A percentile compares a stretch with the other conserved stretches of the same genome.
Conservation (phyloP, 2,888 invertebrate genomes). For the Drymonia ruficornis region DNA sequence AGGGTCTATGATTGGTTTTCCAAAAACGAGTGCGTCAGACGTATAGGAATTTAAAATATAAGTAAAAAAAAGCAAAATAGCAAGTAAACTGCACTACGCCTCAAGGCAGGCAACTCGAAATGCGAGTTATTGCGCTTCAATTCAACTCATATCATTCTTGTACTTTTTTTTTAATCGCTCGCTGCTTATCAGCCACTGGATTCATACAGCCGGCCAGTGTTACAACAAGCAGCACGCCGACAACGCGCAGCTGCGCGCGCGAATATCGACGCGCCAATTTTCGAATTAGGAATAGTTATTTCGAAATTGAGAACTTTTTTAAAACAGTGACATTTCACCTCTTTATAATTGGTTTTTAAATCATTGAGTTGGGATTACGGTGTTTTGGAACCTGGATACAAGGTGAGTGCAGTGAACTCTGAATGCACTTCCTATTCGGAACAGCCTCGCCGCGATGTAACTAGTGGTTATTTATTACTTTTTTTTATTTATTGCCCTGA, state of each 20-base stretch:
- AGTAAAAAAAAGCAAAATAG: no score
- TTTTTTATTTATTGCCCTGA: background rate
- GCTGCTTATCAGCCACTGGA: slow-evolving; percentile 24
- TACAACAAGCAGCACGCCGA: slow-evolving; percentile 33
- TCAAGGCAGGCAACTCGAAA: background rate
- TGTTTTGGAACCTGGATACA: slow-evolving; percentile 13
- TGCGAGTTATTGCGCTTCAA: background rate
- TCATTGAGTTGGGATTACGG: slow-evolving; percentile 12
- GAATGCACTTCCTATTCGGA: slow-evolving; percentile 18
- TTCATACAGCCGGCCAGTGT: slow-evolving; percentile 33
- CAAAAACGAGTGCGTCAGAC: no score
- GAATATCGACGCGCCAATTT: slow-evolving; percentile 21
- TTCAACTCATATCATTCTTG: background rate
- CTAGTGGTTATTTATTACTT: background rate
- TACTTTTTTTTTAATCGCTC: background rate
- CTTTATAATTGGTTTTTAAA: slow-evolving; percentile 7
- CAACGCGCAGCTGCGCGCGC: slow-evolving; percentile 29
- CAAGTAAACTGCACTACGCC: background rate
- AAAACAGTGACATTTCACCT: background rate
- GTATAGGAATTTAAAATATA: no score
- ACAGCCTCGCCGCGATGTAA: background rate
- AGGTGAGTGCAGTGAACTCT: slow-evolving; percentile 39
- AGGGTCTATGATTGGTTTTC: no score
- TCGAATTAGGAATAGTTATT: slow-evolving; percentile 7
- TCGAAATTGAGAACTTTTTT: background rate